Base-by-base conservation (phyloP, 64 coral and sea anemone genomes). In the Actinia equina region DNA sequence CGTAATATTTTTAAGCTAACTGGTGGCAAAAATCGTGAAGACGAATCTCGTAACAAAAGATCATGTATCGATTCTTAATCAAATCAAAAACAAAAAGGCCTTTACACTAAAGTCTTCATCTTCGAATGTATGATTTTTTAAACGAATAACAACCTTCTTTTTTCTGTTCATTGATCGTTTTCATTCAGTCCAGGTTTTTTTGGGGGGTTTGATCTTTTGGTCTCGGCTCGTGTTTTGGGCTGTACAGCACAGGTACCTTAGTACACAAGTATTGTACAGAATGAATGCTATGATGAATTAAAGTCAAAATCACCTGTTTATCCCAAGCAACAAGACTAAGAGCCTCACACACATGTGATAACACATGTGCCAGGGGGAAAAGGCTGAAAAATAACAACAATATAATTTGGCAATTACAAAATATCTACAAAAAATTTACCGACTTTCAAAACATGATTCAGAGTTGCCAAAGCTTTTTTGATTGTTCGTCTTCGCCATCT, bases 251-350 rank as follows among this genome's bases (percentile, higher is more conserved):
- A 74, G 69, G 69, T 74, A 74, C 69, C 1, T 30, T 3, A 37
- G 65, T 41, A 74, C 69, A 41, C 22, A 30, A 27, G 12, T 37
- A n/a, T n/a, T n/a, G 69, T 74, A 74, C 26, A 74, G 69, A 74
- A 74, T 30, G 69, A 69, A 60, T 17, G 9, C 27, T 74, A 30
- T 74, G 69, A 74, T 74, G 69, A 41, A 74, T 74, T 74, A 74
- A 74, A 74, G 25, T 74, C 69, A 41, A 41, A 30, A 74, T 74
- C 69, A 74, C 69, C 69, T 74, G 69, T 74, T 74, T 74, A 10
- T 25, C 10, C 69, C 69, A 74, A 74, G 69, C 69, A 74, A 74
- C 69, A 74, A n/a, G 69, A 13, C 13, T 74, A 13, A 41, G 23
- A 41, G 7, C 69, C 10, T 15, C 11, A 30, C 20, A 74, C 69